A percentile compares a stretch with the other conserved stretches of the same genome.
Evolutionary conservation across 2,113 vertebrate genomes (phyloP).

Genomic region (Cyanoliseus patagonus): DNA sequence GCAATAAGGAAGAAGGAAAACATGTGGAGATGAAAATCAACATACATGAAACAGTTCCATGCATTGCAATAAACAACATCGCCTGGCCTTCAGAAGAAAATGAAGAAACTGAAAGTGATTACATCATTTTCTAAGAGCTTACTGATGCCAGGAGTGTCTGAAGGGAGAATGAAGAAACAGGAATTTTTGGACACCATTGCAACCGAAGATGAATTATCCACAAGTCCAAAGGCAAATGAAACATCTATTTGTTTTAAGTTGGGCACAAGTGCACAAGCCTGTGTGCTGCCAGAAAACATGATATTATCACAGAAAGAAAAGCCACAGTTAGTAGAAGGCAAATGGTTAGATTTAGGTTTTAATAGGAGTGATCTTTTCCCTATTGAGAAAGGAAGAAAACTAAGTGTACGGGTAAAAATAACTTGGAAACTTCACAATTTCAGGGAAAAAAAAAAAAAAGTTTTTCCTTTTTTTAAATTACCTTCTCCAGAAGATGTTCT

Average conservation of each 20-base stretch:
- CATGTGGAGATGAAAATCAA: neutral
- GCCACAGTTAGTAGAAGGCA: neutral
- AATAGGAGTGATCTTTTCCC: neutral
- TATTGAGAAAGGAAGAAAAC: neutral
- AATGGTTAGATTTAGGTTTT: neutral
- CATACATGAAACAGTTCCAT: neutral
- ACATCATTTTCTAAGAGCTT: neutral
- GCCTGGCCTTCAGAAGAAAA: neutral
- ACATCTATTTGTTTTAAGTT: neutral
- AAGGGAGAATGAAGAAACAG: neutral
- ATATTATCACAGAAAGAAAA: neutral
- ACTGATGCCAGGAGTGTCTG: neutral
- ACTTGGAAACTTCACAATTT: neutral
- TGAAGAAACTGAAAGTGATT: neutral
- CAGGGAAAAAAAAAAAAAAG: neutral
- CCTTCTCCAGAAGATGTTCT: neutral
- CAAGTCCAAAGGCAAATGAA: neutral
- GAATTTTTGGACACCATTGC: neutral
- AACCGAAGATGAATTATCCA: constrained; percentile 19
- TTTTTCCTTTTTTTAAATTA: neutral
- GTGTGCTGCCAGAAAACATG: neutral
- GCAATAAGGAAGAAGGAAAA: neutral
- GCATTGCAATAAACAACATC: neutral
- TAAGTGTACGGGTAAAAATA: neutral
- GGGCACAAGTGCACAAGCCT: neutral